Evolutionary conservation across 2,888 invertebrate species (phyloP).

Genomic region (Troides aeacus): DNA sequence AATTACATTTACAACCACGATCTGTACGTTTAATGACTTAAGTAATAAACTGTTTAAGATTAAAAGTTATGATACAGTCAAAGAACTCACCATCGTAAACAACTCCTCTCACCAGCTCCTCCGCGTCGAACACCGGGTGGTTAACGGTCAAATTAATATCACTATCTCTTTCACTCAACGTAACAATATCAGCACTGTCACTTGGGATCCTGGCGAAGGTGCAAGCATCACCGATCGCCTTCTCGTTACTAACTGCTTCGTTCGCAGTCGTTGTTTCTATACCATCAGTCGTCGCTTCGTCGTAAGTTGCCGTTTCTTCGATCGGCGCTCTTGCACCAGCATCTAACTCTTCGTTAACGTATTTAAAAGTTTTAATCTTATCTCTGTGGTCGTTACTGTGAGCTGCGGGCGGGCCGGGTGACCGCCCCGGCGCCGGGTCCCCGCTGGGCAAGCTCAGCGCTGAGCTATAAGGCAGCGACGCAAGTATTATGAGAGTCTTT

Average conservation of each 20-base stretch:
- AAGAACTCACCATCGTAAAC: conserved; percentile 77
- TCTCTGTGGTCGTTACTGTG: conserved; percentile 34
- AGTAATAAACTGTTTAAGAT: too few species aligned
- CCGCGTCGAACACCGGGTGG: conserved; percentile 75
- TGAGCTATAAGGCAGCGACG: conserved; percentile 67
- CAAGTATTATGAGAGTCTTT: conserved; percentile 54
- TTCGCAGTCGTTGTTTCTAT: conserved; percentile 48
- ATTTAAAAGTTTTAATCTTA: conserved; percentile 33
- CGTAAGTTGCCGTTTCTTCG: conserved; percentile 44
- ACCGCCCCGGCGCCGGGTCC: conserved; percentile 84
- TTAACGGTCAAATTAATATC: conserved; percentile 73
- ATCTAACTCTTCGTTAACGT: conserved; percentile 35
- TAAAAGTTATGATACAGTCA: too few species aligned
- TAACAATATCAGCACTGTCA: conserved; percentile 68
- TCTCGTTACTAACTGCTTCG: conserved; percentile 44
- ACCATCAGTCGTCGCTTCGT: conserved; percentile 52
- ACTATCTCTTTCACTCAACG: conserved; percentile 63
- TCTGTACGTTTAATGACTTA: too few species aligned
- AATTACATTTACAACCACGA: too few species aligned
- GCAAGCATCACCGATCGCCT: conserved; percentile 60
- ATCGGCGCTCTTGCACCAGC: conserved; percentile 38
- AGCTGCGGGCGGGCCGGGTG: conserved; percentile 80
- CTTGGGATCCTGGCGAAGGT: conserved; percentile 66
- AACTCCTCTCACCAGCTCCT: conserved; percentile 75
- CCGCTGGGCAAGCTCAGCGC: conserved; percentile 73